phyloP scores from a whole-genome alignment of 2,113 vertebrate genomes.

The Campylomormyrus tamandua region DNA sequence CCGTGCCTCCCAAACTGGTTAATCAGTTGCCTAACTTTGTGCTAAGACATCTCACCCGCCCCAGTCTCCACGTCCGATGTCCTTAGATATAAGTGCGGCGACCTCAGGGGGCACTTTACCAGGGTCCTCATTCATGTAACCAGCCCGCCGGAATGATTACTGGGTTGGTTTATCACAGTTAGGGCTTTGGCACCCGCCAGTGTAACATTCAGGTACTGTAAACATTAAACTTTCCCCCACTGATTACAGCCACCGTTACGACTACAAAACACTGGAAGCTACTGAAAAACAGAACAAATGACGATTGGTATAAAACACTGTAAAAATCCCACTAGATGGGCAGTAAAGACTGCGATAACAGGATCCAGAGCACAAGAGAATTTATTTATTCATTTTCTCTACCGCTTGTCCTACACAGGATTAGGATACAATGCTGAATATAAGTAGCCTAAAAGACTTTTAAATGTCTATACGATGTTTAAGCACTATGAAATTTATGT shows the following conservation, averaged over 20 bases:
- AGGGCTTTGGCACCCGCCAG: not conserved
- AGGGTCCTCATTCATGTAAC: not conserved
- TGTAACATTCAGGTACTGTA: not conserved
- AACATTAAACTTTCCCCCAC: not conserved
- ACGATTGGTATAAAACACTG: not conserved
- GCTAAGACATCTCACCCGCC: not conserved
- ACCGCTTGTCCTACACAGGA: not conserved
- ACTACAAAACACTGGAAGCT: not conserved
- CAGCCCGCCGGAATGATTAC: not conserved
- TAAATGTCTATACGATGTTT: not conserved
- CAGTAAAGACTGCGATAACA: not conserved
- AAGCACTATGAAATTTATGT: not conserved
- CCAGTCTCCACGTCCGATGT: not conserved
- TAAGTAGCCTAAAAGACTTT: not conserved
- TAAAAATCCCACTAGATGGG: not conserved
- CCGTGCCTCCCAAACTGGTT: not conserved
- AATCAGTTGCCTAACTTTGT: not conserved
- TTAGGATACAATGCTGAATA: not conserved
- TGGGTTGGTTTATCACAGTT: not conserved
- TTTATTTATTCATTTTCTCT: not conserved
- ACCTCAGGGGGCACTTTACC: too few species aligned
- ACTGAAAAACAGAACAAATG: not conserved
- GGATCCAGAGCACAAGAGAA: not conserved
- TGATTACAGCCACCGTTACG: not conserved
- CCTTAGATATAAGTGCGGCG: not conserved